Evolutionary conservation across 2,113 vertebrate species (phyloP).

Genomic region (Vombatus ursinus): DNA sequence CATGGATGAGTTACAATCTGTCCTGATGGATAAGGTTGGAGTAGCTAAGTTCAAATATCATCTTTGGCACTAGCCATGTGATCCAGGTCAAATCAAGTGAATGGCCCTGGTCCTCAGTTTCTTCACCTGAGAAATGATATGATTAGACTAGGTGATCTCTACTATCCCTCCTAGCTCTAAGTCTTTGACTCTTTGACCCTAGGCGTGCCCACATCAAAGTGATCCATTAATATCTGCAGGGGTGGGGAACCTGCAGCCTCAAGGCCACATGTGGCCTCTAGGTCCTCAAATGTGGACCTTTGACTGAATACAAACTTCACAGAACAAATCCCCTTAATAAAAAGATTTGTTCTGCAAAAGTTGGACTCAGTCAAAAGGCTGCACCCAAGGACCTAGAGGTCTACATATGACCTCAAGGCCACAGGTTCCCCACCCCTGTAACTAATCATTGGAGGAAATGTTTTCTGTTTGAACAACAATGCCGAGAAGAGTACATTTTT

Average conservation of each 20-base stretch:
- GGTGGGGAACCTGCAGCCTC: too few species aligned
- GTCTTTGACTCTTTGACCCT: background rate
- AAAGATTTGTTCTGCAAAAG: too few species aligned
- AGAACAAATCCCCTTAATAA: too few species aligned
- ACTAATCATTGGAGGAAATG: background rate
- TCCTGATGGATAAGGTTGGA: background rate
- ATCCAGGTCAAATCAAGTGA: background rate
- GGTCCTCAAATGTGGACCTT: too few species aligned
- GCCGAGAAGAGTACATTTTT: background rate
- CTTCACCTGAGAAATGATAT: background rate
- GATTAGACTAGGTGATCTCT: background rate
- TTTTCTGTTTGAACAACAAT: constrained; percentile 16
- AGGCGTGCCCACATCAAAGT: background rate
- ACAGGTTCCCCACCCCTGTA: too few species aligned
- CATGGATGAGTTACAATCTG: background rate
- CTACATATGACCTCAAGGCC: too few species aligned
- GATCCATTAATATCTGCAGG: background rate
- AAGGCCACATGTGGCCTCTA: too few species aligned
- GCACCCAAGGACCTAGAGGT: too few species aligned
- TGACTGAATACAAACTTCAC: too few species aligned
- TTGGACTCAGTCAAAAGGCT: too few species aligned
- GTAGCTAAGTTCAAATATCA: background rate
- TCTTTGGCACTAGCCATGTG: background rate
- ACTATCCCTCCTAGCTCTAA: background rate
- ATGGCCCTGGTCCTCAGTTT: background rate